A percentile compares a stretch with the other conserved stretches of the same genome.
phyloP scores from a whole-genome alignment of 2,113 vertebrate genomes.

The Tetraodon nigroviridis region DNA sequence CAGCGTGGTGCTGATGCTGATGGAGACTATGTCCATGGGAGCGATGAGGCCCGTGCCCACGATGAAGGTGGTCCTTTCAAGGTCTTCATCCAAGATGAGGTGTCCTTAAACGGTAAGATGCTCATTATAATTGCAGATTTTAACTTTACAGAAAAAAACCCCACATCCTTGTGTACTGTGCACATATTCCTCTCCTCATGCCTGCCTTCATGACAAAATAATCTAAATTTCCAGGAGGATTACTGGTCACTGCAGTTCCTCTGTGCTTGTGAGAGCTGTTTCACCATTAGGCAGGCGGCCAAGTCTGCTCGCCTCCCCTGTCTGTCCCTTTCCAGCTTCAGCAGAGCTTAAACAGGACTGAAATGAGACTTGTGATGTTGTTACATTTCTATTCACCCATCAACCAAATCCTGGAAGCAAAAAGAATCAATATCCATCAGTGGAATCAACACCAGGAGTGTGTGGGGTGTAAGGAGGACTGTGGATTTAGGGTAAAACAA shows the following conservation, averaged over 20 bases:
- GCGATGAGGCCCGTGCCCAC: slow-evolving; percentile 81
- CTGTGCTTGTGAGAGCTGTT: slow-evolving; percentile 18
- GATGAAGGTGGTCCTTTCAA: slow-evolving; percentile 83
- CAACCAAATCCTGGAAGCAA: too few relatives aligned
- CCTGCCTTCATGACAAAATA: not conserved
- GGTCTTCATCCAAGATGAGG: slow-evolving; percentile 87
- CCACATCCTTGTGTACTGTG: not conserved
- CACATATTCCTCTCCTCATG: not conserved
- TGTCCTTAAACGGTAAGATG: slow-evolving; percentile 77
- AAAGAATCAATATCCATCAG: too few relatives aligned
- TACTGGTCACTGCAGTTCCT: not conserved
- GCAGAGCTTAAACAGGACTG: slow-evolving; percentile 20
- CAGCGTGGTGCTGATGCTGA: slow-evolving; percentile 82
- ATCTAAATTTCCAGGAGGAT: too few relatives aligned
- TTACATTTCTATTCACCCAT: too few relatives aligned
- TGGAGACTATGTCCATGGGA: slow-evolving; percentile 80
- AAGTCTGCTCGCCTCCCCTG: slow-evolving; percentile 22
- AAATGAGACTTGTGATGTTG: not conserved
- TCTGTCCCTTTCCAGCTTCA: slow-evolving; percentile 25
- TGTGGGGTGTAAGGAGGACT: too few relatives aligned
- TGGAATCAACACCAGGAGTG: too few relatives aligned
- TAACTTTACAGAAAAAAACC: not conserved
- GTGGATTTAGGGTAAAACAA: too few relatives aligned
- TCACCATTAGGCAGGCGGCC: slow-evolving; percentile 39
- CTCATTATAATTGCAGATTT: not conserved